These are phyloP conservation scores for Python bivittatus DNA, from an alignment of 2,113 vertebrate genomes.

Conservation along the genomic window DNA sequence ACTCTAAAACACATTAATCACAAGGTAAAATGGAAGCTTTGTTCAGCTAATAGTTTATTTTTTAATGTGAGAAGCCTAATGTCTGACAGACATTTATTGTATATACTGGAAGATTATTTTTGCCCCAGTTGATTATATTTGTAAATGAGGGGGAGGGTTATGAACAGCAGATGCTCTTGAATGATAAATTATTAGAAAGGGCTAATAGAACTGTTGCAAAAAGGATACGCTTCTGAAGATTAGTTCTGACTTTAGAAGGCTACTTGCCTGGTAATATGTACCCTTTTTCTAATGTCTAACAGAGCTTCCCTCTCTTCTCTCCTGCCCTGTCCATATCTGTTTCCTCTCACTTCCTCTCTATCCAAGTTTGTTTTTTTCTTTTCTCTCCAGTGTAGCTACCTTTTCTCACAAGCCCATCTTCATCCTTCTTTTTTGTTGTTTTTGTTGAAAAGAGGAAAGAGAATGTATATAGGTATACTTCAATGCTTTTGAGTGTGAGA, in stretches of 20 bases:
- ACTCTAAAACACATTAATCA: slow-evolving; percentile 94
- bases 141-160: not conserved
- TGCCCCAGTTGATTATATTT: not conserved
- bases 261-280: not conserved
- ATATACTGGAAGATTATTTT: not conserved
- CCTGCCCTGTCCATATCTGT: not conserved
- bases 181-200: not conserved
- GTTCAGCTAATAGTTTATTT: not conserved
- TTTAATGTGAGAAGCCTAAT: slow-evolving; percentile 28
- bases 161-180: not conserved
- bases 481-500: not conserved
- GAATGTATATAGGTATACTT: not conserved
- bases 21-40: slow-evolving; percentile 78
- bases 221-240: not conserved
- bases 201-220: not conserved
- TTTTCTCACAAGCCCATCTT: not conserved
- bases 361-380: not conserved
- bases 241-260: not conserved
- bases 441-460: not conserved
- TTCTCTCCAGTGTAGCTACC: not conserved
- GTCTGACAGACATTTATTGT: slow-evolving; percentile 31
- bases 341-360: not conserved
- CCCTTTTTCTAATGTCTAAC: not conserved
- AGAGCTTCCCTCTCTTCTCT: not conserved
- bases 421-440: not conserved